A percentile compares a stretch with the other conserved stretches of the same genome.
These are phyloP conservation scores for Salvator merianae DNA, from an alignment of 2,113 vertebrate species.

Conservation along the genomic window DNA sequence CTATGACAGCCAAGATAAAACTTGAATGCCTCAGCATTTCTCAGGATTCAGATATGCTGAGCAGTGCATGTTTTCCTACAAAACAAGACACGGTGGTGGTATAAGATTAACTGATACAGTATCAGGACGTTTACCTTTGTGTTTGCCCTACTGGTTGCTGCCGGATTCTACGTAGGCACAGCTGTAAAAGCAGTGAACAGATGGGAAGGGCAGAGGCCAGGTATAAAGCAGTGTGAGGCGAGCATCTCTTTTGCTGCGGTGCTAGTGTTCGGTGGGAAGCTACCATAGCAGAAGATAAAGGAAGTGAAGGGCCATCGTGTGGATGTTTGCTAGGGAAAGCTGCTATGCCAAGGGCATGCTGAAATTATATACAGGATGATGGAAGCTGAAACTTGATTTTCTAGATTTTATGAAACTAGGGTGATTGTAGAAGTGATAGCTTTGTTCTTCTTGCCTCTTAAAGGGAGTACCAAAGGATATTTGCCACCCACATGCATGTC, in stretches of 20 bases:
- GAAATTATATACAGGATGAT: too few species aligned
- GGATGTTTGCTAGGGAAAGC: neutral
- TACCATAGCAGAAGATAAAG: neutral
- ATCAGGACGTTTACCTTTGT: neutral
- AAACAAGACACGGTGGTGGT: slow-evolving; percentile 10
- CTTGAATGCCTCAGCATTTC: slow-evolving; percentile 55
- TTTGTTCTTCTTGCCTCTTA: too few species aligned
- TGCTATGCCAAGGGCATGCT: neutral
- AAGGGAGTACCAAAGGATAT: too few species aligned
- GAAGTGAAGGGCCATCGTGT: rapidly evolving
- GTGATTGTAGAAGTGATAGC: too few species aligned
- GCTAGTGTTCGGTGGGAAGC: neutral
- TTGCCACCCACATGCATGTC: too few species aligned
- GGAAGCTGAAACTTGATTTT: too few species aligned
- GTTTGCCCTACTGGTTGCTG: neutral
- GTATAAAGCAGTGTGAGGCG: neutral
- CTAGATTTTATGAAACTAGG: too few species aligned
- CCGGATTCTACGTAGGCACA: slow-evolving; percentile 6
- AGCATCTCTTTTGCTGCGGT: neutral
- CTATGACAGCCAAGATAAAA: slow-evolving; percentile 59
- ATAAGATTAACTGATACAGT: slow-evolving; percentile 32
- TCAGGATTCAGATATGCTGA: slow-evolving; percentile 43
- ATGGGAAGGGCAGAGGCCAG: slow-evolving; percentile 32
- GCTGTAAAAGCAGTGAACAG: slow-evolving; percentile 36
- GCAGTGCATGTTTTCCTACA: slow-evolving; percentile 22